Conservation (phyloP, 2,113 vertebrate species). For the Suricata suricatta region DNA sequence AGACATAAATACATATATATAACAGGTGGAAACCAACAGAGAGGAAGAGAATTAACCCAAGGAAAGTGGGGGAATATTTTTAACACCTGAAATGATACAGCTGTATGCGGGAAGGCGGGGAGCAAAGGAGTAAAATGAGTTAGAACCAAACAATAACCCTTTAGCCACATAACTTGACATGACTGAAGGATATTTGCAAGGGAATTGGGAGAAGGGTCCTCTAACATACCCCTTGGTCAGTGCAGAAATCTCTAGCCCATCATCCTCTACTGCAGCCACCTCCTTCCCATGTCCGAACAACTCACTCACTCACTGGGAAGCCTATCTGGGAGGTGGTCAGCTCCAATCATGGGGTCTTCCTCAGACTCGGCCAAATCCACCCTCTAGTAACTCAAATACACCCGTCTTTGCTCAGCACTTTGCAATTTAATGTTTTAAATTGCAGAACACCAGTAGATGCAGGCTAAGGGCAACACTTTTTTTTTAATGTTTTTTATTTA, state of each 20-base stretch:
- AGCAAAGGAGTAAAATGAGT: neutral
- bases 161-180: neutral
- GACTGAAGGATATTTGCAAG: neutral
- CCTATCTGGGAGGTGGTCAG: neutral
- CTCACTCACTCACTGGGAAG: neutral
- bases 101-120: neutral
- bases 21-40: neutral
- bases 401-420: neutral
- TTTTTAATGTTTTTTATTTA: too few relatives aligned
- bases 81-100: neutral
- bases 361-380: neutral
- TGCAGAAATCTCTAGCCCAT: neutral
- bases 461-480: neutral
- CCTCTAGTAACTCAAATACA: neutral
- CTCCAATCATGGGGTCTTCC: neutral
- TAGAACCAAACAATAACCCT: neutral
- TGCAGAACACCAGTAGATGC: neutral
- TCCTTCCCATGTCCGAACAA: fast-evolving
- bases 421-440: neutral
- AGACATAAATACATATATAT: neutral
- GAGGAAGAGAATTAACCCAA: neutral
- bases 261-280: neutral
- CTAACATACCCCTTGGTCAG: neutral
- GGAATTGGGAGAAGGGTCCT: neutral
- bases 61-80: neutral